A percentile compares a stretch with the other conserved stretches of the same genome.
Conservation (phyloP, 2,113 vertebrate species). For the Oreochromis tanganicae region DNA sequence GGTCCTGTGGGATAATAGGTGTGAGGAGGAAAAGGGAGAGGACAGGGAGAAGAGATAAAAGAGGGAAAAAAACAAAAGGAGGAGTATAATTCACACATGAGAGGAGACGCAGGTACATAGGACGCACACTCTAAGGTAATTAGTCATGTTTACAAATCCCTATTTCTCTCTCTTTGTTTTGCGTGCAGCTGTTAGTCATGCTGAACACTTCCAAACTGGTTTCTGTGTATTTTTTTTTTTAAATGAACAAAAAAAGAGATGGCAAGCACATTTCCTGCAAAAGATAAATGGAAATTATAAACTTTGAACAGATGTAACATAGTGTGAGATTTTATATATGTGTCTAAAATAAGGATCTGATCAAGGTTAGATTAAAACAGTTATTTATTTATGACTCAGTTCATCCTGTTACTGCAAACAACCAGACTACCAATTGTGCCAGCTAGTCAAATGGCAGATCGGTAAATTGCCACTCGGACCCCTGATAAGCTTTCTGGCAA, state of each 20-base stretch:
- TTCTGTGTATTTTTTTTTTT: not conserved
- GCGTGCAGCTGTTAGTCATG: not conserved
- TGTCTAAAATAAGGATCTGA: not conserved
- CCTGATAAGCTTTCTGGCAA: not conserved
- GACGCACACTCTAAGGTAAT: not conserved
- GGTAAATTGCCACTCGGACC: not conserved
- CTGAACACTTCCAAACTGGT: not conserved
- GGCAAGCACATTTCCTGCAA: not conserved
- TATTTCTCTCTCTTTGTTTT: not conserved
- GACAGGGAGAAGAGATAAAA: not conserved
- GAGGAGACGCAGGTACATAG: slow-evolving; percentile 26
- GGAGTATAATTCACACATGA: slow-evolving; percentile 8
- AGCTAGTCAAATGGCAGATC: not conserved
- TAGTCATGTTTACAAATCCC: not conserved
- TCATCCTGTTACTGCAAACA: not conserved
- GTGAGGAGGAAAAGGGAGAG: not conserved
- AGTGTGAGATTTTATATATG: not conserved
- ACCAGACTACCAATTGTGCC: not conserved
- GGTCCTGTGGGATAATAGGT: not conserved
- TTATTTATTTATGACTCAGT: not conserved
- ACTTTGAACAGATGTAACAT: not conserved
- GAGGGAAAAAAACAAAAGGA: not conserved
- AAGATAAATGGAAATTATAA: not conserved
- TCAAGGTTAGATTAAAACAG: not conserved
- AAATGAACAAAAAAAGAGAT: not conserved